Base-by-base conservation (phyloP, 2,888 invertebrate species). In the Diogma glabrata region DNA sequence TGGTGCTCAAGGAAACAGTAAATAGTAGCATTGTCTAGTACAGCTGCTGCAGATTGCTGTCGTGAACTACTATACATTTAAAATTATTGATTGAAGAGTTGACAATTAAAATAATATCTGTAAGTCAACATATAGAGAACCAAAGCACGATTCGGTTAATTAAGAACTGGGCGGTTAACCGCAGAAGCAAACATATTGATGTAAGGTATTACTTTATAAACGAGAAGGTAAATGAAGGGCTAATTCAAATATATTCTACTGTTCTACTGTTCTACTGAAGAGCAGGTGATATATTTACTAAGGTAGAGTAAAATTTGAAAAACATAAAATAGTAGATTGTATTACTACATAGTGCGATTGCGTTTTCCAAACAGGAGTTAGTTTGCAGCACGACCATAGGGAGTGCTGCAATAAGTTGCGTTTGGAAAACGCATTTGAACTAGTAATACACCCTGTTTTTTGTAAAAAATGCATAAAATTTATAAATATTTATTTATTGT, bases 1-100 rank as follows among this genome's bases (percentile, higher is more conserved):
- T 55, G 51, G 54, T 48, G 51, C 33, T 54, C 54, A 43, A 53
- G 50, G 28, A 51, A 26, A 49, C 53, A 55, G 52, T 47, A 22
- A 16, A 53, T 52, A 49, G 51, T 54, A 28, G 51, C 51, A 47
- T 51, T 48, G 19, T 53, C 51, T 22, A 51, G 52, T 22, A 51
- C 51, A 23, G 54, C 52, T 26, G 33, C 8, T 33, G 33, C 33
- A 36, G 8, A 36, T 7, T 7, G 8, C 8, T 36, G 5, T 7
- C 3, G 36, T 7, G 8, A 36, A 36, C 8, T 33, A 14, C 9
- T 28, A 28, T 28, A 28, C n/a, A n/a, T n/a, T n/a, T n/a, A 33
- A 33, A 33, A 14, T 33, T 12, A 14, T 33, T 33, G 33, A 33
- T 33, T 33, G 33, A 28, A 28, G 28, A 33, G 16, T 33, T 33